phyloP scores from a whole-genome alignment of 2,797 vertebrate species.

The Sebastes trivittatus region DNA sequence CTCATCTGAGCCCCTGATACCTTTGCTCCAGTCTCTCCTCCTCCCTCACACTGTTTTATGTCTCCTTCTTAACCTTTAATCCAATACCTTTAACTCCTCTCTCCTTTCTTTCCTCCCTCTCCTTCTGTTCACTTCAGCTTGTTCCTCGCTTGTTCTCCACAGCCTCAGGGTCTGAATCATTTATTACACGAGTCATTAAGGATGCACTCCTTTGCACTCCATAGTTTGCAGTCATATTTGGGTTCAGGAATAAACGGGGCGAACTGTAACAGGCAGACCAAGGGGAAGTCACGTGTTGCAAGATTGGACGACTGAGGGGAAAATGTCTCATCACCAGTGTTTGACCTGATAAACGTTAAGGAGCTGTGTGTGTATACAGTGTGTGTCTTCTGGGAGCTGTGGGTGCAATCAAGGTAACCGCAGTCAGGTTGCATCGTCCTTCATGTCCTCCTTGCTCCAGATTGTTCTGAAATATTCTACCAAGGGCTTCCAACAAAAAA shows the following conservation, averaged over 20 bases:
- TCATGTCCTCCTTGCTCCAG: conserved; percentile 12
- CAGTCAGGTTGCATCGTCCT: background rate
- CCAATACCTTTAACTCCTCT: conserved; percentile 11
- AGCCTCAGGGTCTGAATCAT: conserved; percentile 73
- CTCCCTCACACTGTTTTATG: conserved; percentile 6
- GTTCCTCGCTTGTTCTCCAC: conserved; percentile 43
- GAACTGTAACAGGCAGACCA: background rate
- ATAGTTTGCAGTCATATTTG: conserved; percentile 55
- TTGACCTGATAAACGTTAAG: conserved; percentile 45
- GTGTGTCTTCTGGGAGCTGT: background rate
- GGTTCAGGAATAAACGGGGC: conserved; percentile 55
- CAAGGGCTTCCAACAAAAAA: background rate
- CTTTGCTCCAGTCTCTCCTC: conserved; percentile 20
- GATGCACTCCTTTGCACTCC: conserved; percentile 67
- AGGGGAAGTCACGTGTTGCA: conserved; percentile 14
- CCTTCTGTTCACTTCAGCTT: conserved; percentile 22
- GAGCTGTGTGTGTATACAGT: background rate
- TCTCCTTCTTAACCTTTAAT: conserved; percentile 29
- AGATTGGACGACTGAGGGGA: background rate
- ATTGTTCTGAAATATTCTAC: background rate
- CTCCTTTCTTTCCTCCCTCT: background rate
- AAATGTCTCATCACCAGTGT: background rate
- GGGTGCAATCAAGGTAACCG: conserved; percentile 4
- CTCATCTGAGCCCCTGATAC: conserved; percentile 16
- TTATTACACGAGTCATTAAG: conserved; percentile 72